These are phyloP conservation scores for Drosophila pectinifera DNA, from an alignment of 1,140 invertebrate genomes.

Conservation along the genomic window DNA sequence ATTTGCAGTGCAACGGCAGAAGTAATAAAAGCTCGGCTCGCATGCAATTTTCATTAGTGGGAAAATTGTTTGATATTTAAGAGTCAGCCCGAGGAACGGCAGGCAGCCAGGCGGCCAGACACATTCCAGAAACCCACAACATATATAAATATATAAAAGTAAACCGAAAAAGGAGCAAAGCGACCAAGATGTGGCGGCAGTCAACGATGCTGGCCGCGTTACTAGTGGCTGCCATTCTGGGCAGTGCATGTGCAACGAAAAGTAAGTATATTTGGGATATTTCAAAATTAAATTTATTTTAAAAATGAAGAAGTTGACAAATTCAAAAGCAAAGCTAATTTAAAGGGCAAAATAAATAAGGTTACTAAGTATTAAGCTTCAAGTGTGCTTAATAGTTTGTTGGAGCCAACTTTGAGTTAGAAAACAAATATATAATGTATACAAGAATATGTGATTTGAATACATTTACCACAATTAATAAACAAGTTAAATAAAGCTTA, in stretches of 20 bases:
- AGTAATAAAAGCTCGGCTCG: conserved; percentile 62
- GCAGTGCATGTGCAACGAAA: conserved; percentile 59
- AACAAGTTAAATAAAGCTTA: no score
- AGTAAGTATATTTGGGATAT: conserved; percentile 57
- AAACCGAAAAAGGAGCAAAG: conserved; percentile 28
- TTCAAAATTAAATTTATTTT: not conserved
- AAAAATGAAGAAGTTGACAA: not conserved
- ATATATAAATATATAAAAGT: conserved; percentile 43
- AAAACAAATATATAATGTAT: no score
- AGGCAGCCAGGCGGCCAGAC: conserved; percentile 23
- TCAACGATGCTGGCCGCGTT: conserved; percentile 82
- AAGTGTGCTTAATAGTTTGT: no score
- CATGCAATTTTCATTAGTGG: conserved; percentile 74
- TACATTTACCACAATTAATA: no score
- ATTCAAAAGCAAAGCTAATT: not conserved
- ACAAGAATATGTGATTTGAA: no score
- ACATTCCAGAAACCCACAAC: conserved; percentile 56
- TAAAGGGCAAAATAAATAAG: not conserved
- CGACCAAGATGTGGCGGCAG: conserved; percentile 78
- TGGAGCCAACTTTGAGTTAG: no score
- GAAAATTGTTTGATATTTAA: conserved; percentile 64
- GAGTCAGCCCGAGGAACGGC: conserved; percentile 25
- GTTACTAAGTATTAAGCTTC: no score
- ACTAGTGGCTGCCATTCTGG: conserved; percentile 69
- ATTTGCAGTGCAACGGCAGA: conserved; percentile 52